Percentiles rank a stretch among this genome's conserved stretches.
These are phyloP conservation scores for Prunella himalayana DNA, from an alignment of 2,113 vertebrate genomes.

Conservation along the genomic window DNA sequence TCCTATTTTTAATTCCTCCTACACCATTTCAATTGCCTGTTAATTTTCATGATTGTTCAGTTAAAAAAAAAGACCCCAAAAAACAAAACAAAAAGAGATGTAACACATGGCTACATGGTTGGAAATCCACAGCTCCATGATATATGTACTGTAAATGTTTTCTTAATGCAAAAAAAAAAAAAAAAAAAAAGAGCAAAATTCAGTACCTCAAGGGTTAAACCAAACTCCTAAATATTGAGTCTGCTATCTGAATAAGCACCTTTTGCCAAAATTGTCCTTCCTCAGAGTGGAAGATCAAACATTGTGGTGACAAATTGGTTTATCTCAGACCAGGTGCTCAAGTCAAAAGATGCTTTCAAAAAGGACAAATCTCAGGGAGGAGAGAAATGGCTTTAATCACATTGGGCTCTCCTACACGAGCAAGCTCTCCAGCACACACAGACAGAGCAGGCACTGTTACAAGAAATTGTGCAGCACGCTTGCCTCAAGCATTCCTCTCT, in stretches of 20 bases:
- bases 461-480: not conserved
- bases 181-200: not conserved
- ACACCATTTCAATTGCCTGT: not conserved
- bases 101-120: fast-evolving
- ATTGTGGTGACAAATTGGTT: not conserved
- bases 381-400: conserved; percentile 8
- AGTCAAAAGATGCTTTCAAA: conserved; percentile 14
- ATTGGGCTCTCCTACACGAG: not conserved
- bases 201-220: not conserved
- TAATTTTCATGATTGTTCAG: not conserved
- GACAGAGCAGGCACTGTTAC: conserved; percentile 1
- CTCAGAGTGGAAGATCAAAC: not conserved
- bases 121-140: fast-evolving
- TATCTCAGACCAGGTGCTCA: conserved; percentile 21
- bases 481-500: conserved; percentile 47
- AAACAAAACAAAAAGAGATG: not conserved
- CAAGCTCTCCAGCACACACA: not conserved
- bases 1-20: not conserved
- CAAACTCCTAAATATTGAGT: not conserved
- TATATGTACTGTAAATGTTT: not conserved
- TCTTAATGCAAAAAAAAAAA: not conserved
- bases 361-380: not conserved
- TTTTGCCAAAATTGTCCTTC: not conserved
- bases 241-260: not conserved
- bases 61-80: not conserved